Evolutionary conservation across 1,140 invertebrate genomes (phyloP).

Genomic region (Hestina assimilis): DNA sequence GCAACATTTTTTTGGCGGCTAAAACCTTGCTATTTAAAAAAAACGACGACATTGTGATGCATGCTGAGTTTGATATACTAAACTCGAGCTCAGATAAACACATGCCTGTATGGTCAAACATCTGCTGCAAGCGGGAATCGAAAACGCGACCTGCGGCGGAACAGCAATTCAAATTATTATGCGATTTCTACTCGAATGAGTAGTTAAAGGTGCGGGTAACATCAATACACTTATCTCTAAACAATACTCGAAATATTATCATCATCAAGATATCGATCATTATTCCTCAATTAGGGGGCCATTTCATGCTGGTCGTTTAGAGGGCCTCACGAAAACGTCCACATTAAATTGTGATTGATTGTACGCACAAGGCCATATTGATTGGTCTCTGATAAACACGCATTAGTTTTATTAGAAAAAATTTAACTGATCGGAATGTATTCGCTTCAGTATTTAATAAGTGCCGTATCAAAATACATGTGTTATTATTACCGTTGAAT

Average conservation of each 20-base stretch:
- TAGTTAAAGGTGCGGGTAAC: too few species aligned
- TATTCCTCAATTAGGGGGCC: constrained; percentile 1
- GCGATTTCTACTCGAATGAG: too few species aligned
- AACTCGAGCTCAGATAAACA: too few species aligned
- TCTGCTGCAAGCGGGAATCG: too few species aligned
- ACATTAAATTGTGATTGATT: constrained; percentile 64
- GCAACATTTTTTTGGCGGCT: too few species aligned
- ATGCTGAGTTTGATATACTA: too few species aligned
- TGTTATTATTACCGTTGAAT: neutral
- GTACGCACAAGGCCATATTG: constrained; percentile 48
- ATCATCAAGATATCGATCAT: neutral
- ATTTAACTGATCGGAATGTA: constrained; percentile 4
- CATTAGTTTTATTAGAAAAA: constrained; percentile 64
- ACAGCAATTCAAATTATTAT: too few species aligned
- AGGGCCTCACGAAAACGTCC: constrained; percentile 24
- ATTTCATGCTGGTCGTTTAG: constrained; percentile 29
- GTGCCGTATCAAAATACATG: neutral
- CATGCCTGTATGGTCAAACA: too few species aligned
- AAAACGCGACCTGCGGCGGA: too few species aligned
- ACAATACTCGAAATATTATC: neutral
- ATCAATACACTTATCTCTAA: too few species aligned
- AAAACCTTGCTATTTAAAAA: too few species aligned
- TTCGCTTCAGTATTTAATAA: neutral
- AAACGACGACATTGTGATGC: too few species aligned
- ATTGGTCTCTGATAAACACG: constrained; percentile 54